Evolutionary conservation across 2,797 vertebrate species (phyloP).

Genomic region (Lacerta bilineata): DNA sequence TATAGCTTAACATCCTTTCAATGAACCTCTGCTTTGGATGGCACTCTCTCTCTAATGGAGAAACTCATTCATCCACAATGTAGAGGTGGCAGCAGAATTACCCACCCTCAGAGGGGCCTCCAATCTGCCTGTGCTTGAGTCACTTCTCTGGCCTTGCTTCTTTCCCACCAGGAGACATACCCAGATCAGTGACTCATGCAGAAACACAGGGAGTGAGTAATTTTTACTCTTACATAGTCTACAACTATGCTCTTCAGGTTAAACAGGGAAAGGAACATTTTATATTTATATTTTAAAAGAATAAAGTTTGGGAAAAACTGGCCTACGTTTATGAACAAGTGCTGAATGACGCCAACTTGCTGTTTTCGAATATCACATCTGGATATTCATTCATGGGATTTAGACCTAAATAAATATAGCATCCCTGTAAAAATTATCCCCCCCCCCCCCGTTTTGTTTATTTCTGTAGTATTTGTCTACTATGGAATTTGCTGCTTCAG

Average conservation of each 20-base stretch:
- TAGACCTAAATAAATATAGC: neutral
- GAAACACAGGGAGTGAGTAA: neutral
- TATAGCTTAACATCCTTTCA: neutral
- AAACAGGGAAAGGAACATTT: neutral
- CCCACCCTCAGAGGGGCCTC: neutral
- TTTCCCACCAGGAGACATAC: neutral
- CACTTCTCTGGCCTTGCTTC: neutral
- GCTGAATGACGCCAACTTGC: neutral
- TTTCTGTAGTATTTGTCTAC: neutral
- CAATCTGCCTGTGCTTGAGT: neutral
- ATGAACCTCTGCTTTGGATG: neutral
- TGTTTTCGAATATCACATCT: neutral
- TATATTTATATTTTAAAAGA: neutral
- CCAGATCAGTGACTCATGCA: neutral
- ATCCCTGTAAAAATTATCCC: neutral
- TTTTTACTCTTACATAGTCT: neutral
- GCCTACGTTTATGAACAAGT: neutral
- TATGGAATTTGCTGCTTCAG: conserved; percentile 5
- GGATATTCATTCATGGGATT: neutral
- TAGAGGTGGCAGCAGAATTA: neutral
- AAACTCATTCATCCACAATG: neutral
- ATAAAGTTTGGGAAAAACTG: neutral
- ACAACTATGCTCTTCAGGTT: neutral
- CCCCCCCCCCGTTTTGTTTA: neutral
- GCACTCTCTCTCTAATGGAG: neutral